Base-by-base conservation (phyloP, 2,113 vertebrate genomes). In the Neoarius graeffei region DNA sequence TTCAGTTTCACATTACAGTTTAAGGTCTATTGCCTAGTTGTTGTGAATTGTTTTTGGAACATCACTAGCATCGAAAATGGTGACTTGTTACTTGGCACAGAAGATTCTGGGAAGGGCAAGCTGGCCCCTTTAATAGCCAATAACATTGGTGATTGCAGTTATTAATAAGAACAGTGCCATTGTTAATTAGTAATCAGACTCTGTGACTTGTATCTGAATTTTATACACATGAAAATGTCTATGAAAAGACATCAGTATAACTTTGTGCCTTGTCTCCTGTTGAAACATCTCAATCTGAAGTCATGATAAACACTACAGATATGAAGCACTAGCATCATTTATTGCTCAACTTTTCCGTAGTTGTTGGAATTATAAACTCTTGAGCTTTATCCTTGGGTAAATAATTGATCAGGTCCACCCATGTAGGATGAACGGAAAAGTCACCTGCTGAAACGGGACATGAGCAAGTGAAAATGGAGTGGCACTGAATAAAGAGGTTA, bases 401-500 rank as follows among this genome's bases (percentile, higher is more conserved):
- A 88, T 71, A 23, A 81, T 87, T 87, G 4, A 85, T 89, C 35
- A 84, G 81, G 86, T 83, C 84, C 87, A 56, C 83, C 30, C 77
- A 89, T 62, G 27, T 88, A 23, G 48, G 81, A 88, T 76, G 27
- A 89, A 87, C 84, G 71, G 86, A 87, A 87, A 80, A 83, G 80
- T 89, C 71, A 74, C 85, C 85, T 87, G 85, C 83, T 74, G 88
- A 59, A 85, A 82, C 54, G 77, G n/a, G 59, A 86, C 71, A 69
- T 62, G 81, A 89, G 69, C 35, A 83, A 82, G 62, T 81, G 64
- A 84, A 90, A 81, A 76, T 30, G 56, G 80, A 90, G 67, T 54
- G 85, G 83, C 48, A 62, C n/a, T 83, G 73, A 86, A 82, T 20
- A 64, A 76, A 89, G 79, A 89, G 83, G 87, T 91, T 85, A 73